These are phyloP conservation scores for Sula dactylatra DNA, from an alignment of 2,113 vertebrate genomes.

Conservation along the genomic window DNA sequence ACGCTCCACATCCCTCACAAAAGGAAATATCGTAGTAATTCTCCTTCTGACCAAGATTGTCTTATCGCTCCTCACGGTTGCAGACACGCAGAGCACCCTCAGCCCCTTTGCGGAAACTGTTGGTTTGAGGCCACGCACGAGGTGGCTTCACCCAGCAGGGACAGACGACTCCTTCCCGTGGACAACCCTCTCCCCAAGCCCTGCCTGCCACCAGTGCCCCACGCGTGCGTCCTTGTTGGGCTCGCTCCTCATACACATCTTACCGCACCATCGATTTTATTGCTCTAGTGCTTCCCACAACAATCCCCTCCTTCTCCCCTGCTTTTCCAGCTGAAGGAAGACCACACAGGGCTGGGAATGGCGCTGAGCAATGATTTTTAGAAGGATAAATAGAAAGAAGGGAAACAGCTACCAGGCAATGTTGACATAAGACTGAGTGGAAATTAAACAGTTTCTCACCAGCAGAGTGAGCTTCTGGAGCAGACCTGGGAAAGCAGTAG, in stretches of 20 bases:
- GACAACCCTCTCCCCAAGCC: not conserved
- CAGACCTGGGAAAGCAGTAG: not conserved
- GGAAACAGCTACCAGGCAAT: slow-evolving; percentile 22
- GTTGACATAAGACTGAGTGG: slow-evolving; percentile 50
- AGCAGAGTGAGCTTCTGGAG: slow-evolving; percentile 11
- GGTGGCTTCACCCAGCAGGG: fast-evolving
- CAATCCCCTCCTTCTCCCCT: not conserved
- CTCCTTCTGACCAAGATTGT: not conserved
- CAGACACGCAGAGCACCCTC: not conserved
- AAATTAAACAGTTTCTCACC: slow-evolving; percentile 43
- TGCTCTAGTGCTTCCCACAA: not conserved
- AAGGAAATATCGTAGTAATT: not conserved
- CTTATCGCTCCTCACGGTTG: not conserved
- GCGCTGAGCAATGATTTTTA: slow-evolving; percentile 6
- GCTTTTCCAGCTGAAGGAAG: slow-evolving; percentile 12
- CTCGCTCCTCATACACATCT: not conserved
- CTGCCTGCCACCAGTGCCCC: not conserved
- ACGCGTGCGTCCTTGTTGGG: not conserved
- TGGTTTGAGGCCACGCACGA: not conserved
- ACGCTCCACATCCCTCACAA: not conserved
- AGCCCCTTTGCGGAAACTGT: not conserved
- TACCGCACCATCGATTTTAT: not conserved
- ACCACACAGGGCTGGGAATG: slow-evolving; percentile 42
- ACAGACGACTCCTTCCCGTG: fast-evolving
- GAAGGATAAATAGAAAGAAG: slow-evolving; percentile 31